Percentiles rank a stretch among this genome's conserved stretches.
Conservation (phyloP, 2,113 vertebrate species). For the Urocynchramus pylzowi region DNA sequence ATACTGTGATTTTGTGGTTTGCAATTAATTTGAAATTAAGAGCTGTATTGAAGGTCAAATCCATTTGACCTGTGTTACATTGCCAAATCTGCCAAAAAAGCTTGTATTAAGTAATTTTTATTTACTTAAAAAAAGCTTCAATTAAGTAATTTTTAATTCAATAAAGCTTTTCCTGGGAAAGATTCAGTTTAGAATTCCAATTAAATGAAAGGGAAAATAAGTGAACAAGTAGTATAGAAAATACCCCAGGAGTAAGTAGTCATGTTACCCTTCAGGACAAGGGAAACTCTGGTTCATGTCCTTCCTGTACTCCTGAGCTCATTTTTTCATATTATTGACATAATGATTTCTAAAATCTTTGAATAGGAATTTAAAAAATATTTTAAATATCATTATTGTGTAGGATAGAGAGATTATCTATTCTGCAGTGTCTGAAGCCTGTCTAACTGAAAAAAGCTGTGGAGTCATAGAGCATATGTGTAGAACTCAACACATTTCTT, state of each 20-base stretch:
- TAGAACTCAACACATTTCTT: neutral
- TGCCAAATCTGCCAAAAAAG: neutral
- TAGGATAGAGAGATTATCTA: neutral
- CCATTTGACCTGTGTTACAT: neutral
- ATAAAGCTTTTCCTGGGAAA: neutral
- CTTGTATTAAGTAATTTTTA: neutral
- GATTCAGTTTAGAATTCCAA: neutral
- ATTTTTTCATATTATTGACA: neutral
- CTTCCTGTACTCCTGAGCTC: neutral
- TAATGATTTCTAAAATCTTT: neutral
- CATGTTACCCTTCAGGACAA: neutral
- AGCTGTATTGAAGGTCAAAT: neutral
- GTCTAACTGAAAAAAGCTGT: neutral
- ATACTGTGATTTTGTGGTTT: neutral
- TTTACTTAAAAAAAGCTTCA: too few species aligned
- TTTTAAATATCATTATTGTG: neutral
- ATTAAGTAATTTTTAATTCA: neutral
- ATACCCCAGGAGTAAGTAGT: neutral
- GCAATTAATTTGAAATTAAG: neutral
- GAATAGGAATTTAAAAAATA: rapidly evolving
- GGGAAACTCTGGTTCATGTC: neutral
- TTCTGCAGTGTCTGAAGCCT: neutral
- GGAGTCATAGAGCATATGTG: rapidly evolving
- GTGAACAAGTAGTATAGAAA: neutral
- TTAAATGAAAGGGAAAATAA: neutral